phyloP scores from a whole-genome alignment of 1,140 invertebrate species.

The Drosophila athabasca region DNA sequence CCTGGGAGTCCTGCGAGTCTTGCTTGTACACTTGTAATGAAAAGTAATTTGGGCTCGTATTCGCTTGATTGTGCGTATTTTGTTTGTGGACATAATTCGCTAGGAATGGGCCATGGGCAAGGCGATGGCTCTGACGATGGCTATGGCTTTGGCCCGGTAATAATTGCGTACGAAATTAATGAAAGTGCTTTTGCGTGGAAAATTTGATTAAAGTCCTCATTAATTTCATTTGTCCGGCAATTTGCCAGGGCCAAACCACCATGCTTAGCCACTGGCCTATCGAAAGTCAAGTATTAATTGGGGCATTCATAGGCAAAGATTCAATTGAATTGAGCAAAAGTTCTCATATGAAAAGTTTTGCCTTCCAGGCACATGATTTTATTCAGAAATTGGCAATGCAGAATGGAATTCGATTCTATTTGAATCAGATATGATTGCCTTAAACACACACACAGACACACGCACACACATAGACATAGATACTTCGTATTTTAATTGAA shows the following conservation, averaged over 20 bases:
- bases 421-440: slow-evolving; percentile 35
- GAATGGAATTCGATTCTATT: slow-evolving; percentile 41
- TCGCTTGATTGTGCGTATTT: slow-evolving; percentile 78
- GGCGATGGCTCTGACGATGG: slow-evolving; percentile 23
- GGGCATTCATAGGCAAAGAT: slow-evolving; percentile 36
- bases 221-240: slow-evolving; percentile 73
- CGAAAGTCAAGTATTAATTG: slow-evolving; percentile 52
- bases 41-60: slow-evolving; percentile 76
- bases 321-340: slow-evolving; percentile 50
- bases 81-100: slow-evolving; percentile 63
- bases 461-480: slow-evolving; percentile 1
- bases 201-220: slow-evolving; percentile 79
- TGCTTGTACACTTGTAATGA: slow-evolving; percentile 73
- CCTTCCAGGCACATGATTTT: slow-evolving; percentile 17
- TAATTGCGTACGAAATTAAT: slow-evolving; percentile 80
- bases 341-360: slow-evolving; percentile 12
- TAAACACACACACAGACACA: slow-evolving; percentile 1
- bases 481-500: slow-evolving; percentile 64
- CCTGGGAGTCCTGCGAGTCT: slow-evolving; percentile 34
- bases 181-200: slow-evolving; percentile 72
- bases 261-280: slow-evolving; percentile 3
- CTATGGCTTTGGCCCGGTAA: slow-evolving; percentile 45
- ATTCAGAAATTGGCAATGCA: slow-evolving; percentile 40
- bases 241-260: slow-evolving; percentile 25
- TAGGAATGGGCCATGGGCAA: slow-evolving; percentile 1